Evolutionary conservation across 2,888 invertebrate genomes (phyloP).

Genomic region (Drosophila meridiana): DNA sequence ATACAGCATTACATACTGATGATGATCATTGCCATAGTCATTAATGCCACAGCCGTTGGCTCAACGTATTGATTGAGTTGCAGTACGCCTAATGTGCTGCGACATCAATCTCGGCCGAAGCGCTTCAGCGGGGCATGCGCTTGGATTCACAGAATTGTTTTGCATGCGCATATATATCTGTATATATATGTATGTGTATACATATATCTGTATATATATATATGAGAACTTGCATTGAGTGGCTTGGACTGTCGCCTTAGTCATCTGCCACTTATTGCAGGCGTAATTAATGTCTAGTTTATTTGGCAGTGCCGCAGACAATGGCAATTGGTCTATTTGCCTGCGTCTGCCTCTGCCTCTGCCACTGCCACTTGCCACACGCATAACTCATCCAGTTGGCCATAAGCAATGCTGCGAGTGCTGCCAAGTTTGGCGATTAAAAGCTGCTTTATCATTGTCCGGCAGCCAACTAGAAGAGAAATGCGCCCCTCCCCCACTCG

Average conservation of each 20-base stretch:
- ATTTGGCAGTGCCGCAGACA: conserved; percentile 33
- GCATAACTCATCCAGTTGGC: conserved; percentile 66
- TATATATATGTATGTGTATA: too few species aligned
- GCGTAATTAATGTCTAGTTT: conserved; percentile 61
- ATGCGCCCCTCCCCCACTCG: conserved; percentile 17
- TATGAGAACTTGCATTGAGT: neutral
- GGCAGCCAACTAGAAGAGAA: conserved; percentile 53
- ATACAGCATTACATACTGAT: conserved; percentile 8
- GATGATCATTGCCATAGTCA: conserved; percentile 64
- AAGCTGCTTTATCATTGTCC: conserved; percentile 83
- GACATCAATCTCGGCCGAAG: conserved; percentile 79
- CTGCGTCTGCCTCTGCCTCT: conserved; percentile 12
- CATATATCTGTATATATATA: neutral
- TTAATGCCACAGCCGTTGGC: conserved; percentile 64
- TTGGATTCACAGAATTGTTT: conserved; percentile 67
- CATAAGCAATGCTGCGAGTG: conserved; percentile 66
- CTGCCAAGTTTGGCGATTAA: conserved; percentile 85
- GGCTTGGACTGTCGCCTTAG: conserved; percentile 9
- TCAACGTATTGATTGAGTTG: conserved; percentile 80
- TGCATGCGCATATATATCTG: neutral
- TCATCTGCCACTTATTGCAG: conserved; percentile 35
- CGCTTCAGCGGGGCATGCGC: conserved; percentile 27
- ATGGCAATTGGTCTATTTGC: conserved; percentile 35
- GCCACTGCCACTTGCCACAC: conserved; percentile 17
- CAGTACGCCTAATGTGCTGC: conserved; percentile 81